These are phyloP conservation scores for Mythimna impura DNA, from an alignment of 2,888 invertebrate genomes.

Conservation along the genomic window DNA sequence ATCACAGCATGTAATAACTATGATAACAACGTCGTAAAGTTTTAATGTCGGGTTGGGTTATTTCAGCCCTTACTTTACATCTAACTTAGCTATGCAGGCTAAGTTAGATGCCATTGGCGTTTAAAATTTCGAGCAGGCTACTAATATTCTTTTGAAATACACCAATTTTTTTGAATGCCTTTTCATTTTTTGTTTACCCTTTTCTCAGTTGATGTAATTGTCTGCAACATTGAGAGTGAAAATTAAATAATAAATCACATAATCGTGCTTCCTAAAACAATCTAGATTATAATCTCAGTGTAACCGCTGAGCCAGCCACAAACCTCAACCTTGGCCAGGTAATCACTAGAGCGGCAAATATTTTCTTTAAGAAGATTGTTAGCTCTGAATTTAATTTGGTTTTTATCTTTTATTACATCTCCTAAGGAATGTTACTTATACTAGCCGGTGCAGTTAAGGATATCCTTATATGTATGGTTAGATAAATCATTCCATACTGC, in stretches of 20 bases:
- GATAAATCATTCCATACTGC: not conserved
- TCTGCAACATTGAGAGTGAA: not conserved
- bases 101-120: no score
- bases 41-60: no score
- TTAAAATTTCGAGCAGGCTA: no score
- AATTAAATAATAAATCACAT: conserved; percentile 14
- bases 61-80: no score
- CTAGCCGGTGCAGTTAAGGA: conserved; percentile 2
- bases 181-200: no score
- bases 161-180: no score
- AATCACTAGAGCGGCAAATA: conserved; percentile 38
- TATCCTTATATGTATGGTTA: conserved; percentile 15
- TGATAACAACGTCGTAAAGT: no score
- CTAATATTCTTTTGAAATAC: no score
- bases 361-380: conserved; percentile 4
- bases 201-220: not conserved
- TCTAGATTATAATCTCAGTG: conserved; percentile 18
- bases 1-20: no score
- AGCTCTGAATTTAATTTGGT: not conserved
- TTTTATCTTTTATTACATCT: conserved; percentile 13
- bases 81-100: no score
- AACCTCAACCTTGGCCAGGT: conserved; percentile 42
- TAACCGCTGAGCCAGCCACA: conserved; percentile 34
- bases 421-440: not conserved
- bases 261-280: conserved; percentile 16